Evolutionary conservation across 2,888 invertebrate species (phyloP).

Genomic region (Agrotis puta): DNA sequence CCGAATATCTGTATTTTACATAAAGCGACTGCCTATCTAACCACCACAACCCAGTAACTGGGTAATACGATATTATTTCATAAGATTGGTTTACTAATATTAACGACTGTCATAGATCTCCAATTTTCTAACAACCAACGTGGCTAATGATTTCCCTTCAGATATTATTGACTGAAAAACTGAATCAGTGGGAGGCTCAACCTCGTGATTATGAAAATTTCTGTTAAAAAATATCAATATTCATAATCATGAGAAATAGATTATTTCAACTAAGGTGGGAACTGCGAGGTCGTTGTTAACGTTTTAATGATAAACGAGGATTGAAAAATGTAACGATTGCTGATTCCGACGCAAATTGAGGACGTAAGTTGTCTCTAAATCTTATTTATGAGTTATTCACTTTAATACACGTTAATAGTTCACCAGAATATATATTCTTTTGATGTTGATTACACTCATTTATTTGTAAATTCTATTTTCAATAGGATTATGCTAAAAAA

Average conservation of each 20-base stretch:
- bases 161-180: not conserved
- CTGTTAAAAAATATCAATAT: constrained; percentile 63
- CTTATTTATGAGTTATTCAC: constrained; percentile 86
- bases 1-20: too few relatives aligned
- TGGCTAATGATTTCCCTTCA: not conserved
- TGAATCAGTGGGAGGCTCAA: constrained; percentile 16
- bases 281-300: constrained; percentile 78
- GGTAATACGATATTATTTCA: too few relatives aligned
- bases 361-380: constrained; percentile 80
- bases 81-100: too few relatives aligned
- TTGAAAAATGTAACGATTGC: constrained; percentile 84
- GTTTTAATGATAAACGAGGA: constrained; percentile 85
- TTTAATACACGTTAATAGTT: constrained; percentile 86
- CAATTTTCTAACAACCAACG: too few relatives aligned
- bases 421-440: constrained; percentile 80
- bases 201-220: constrained; percentile 10
- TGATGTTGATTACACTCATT: constrained; percentile 86
- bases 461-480: constrained; percentile 80
- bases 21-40: too few relatives aligned
- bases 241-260: constrained; percentile 66
- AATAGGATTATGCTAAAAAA: constrained; percentile 75
- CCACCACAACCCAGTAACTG: too few relatives aligned
- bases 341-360: constrained; percentile 86
- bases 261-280: constrained; percentile 68
- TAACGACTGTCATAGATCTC: too few relatives aligned